phyloP scores from a whole-genome alignment of 1,140 invertebrate genomes.

The Tetragnatha versicolor region DNA sequence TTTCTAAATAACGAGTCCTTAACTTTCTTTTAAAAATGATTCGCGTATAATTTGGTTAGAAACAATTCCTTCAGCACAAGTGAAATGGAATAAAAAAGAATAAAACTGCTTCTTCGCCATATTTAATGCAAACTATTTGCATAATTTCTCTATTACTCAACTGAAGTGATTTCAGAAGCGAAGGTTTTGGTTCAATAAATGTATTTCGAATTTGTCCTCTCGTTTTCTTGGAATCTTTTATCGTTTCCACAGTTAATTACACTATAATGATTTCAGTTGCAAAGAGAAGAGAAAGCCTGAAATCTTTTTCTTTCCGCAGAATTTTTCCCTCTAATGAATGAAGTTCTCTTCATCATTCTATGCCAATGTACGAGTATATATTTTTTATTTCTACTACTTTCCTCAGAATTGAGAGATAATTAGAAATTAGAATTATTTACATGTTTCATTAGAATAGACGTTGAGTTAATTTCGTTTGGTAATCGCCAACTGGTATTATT shows the following conservation, averaged over 20 bases:
- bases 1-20: no score
- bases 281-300: constrained; percentile 5
- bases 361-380: constrained; percentile 2
- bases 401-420: constrained; percentile 2
- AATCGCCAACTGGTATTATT: neutral
- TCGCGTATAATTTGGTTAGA: neutral
- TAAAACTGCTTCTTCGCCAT: neutral
- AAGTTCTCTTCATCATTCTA: neutral
- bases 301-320: neutral
- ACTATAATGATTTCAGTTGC: constrained; percentile 41
- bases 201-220: neutral
- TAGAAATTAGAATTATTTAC: constrained; percentile 42
- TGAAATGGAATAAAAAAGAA: neutral
- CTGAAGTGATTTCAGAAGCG: constrained; percentile 28
- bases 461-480: constrained; percentile 12
- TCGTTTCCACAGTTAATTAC: constrained; percentile 30
- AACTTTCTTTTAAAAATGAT: no score
- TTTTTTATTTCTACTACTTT: constrained; percentile 13
- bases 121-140: constrained; percentile 43
- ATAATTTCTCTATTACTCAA: constrained; percentile 40
- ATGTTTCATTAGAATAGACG: constrained; percentile 6
- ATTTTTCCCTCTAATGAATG: neutral
- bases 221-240: constrained; percentile 16
- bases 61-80: constrained; percentile 1
- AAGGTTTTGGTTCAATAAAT: constrained; percentile 26